phyloP scores from a whole-genome alignment of 1,140 invertebrate genomes.

The Macrotrachela quadricornifera region DNA sequence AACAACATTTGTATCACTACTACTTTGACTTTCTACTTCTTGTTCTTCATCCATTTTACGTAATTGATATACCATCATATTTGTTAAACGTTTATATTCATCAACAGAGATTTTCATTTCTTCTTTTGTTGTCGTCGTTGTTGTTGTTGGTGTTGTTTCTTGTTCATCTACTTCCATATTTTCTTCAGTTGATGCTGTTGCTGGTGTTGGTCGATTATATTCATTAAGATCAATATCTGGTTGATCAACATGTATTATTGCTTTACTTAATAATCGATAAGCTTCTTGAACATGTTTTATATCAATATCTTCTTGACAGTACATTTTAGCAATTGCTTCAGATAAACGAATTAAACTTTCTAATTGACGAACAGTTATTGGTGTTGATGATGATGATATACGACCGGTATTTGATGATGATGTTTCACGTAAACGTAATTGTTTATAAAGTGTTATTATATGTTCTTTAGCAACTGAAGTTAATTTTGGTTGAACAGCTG shows the following conservation, averaged over 20 bases:
- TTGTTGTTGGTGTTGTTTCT: conserved; percentile 60
- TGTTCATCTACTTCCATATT: conserved; percentile 31
- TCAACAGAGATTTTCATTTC: conserved; percentile 58
- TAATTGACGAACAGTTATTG: conserved; percentile 88
- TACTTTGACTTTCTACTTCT: no score
- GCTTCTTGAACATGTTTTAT: conserved; percentile 78
- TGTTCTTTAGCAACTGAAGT: conserved; percentile 43
- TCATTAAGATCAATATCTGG: conserved; percentile 65
- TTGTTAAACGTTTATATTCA: conserved; percentile 73
- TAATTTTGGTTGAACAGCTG: conserved; percentile 71
- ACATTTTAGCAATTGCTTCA: conserved; percentile 82
- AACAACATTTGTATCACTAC: no score
- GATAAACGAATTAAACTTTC: conserved; percentile 88
- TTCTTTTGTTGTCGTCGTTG: no score
- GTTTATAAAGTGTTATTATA: conserved; percentile 68
- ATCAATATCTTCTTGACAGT: conserved; percentile 68
- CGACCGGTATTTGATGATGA: conserved; percentile 43
- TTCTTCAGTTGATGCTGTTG: conserved; percentile 4
- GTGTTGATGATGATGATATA: neutral
- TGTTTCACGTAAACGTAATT: conserved; percentile 51
- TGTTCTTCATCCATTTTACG: conserved; percentile 48
- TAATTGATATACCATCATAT: conserved; percentile 71
- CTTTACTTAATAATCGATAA: conserved; percentile 78
- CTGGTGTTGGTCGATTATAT: conserved; percentile 4
- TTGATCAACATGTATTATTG: conserved; percentile 88